Conservation (phyloP, 2,888 invertebrate genomes). For the Drosophila suboccidentalis region DNA sequence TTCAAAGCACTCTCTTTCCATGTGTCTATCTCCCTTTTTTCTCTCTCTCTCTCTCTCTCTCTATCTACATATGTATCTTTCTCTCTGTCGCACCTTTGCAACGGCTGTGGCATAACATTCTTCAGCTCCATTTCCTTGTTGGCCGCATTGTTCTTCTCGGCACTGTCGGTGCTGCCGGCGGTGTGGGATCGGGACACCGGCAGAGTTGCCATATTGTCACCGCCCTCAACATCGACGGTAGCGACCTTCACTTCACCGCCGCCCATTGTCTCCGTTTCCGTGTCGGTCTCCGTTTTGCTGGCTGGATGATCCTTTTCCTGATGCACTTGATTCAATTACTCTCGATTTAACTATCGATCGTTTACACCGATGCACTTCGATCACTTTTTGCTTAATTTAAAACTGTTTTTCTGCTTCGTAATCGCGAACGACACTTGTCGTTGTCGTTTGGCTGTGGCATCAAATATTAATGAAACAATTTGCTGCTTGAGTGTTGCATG, state of each 20-base stretch:
- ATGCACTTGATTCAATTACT: conserved; percentile 13
- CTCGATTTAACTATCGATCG: conserved; percentile 22
- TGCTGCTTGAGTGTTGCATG: conserved; percentile 46
- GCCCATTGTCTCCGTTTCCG: conserved; percentile 86
- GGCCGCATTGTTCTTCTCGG: conserved; percentile 93
- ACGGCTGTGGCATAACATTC: conserved; percentile 93
- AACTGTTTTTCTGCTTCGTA: not conserved
- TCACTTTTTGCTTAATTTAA: not conserved
- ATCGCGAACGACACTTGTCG: conserved; percentile 23
- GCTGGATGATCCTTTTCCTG: conserved; percentile 20
- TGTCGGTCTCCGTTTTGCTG: conserved; percentile 77
- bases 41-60: not conserved
- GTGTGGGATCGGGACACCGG: conserved; percentile 92
- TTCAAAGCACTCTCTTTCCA: not conserved
- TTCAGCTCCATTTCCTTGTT: conserved; percentile 95
- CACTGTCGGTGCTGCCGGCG: conserved; percentile 90
- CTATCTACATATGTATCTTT: not conserved
- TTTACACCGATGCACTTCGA: conserved; percentile 16
- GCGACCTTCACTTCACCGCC: conserved; percentile 94
- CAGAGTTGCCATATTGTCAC: conserved; percentile 95
- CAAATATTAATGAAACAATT: conserved; percentile 67
- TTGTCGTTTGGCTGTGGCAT: conserved; percentile 46
- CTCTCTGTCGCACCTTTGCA: conserved; percentile 89
- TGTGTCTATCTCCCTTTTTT: not conserved
- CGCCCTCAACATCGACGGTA: conserved; percentile 94